A percentile compares a stretch with the other conserved stretches of the same genome.
These are phyloP conservation scores for Caenorhabditis panamensis DNA, from an alignment of 2,888 invertebrate species.

Conservation along the genomic window DNA sequence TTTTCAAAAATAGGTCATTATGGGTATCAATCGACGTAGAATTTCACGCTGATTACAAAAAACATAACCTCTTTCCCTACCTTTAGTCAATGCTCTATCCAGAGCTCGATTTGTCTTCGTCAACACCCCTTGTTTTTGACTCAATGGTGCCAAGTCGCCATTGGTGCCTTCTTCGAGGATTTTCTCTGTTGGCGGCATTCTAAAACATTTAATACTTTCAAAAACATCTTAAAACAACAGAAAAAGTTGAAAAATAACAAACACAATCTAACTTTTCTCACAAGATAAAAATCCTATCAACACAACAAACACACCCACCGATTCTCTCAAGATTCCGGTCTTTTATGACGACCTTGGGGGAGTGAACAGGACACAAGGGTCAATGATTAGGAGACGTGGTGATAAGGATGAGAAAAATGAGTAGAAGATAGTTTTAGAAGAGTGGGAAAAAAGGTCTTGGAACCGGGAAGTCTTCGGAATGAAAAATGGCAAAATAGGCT, in stretches of 20 bases:
- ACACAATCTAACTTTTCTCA: background rate
- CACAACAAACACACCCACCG: constrained; percentile 10
- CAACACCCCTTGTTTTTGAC: background rate
- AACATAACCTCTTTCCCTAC: constrained; percentile 23
- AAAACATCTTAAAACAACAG: background rate
- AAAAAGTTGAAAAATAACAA: background rate
- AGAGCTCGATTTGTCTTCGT: constrained; percentile 6
- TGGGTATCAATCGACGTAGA: too few relatives aligned
- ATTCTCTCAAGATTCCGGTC: constrained; percentile 6
- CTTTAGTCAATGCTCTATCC: constrained; percentile 32
- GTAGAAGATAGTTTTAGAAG: too few relatives aligned
- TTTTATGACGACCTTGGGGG: constrained; percentile 43
- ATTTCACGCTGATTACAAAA: too few relatives aligned
- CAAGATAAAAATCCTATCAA: too few relatives aligned
- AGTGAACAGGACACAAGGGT: background rate
- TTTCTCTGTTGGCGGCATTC: constrained; percentile 14
- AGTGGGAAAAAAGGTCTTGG: too few relatives aligned
- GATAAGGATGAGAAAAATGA: too few relatives aligned
- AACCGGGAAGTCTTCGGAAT: too few relatives aligned
- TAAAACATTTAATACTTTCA: background rate
- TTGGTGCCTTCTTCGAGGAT: constrained; percentile 22
- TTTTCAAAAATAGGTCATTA: too few relatives aligned
- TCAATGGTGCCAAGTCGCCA: constrained; percentile 9
- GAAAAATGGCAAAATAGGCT: too few relatives aligned
- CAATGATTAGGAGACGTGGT: background rate